Base-by-base conservation (phyloP, 2,888 invertebrate genomes). In the Azorinus chamasolen region DNA sequence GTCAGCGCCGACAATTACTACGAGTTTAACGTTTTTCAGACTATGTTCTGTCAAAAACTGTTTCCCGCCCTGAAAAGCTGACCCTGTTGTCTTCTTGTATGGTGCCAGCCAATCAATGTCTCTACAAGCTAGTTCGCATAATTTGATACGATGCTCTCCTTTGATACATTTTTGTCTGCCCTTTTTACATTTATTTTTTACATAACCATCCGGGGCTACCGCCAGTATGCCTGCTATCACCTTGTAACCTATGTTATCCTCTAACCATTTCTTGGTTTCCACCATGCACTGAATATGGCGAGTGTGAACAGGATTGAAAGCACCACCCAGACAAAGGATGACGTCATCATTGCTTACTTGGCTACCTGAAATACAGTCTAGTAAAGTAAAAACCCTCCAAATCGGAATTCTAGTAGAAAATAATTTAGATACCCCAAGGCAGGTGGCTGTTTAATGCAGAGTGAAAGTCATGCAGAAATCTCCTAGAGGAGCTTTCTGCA, bases 231-330 rank as follows among this genome's bases (percentile, higher is more conserved):
- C 83, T 14, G 74, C 69, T 18, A 79, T 46, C 20, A 83, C 70
- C 20, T 61, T 43, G 48, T 69, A 77, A n/a, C 57, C 46, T n/a
- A 74, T 79, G 41, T 74, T 83, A 4, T 73, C 62, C 48, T 79
- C 79, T 6, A 83, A 18, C 79, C 79, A 83, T 16, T 51, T 43
- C 25, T 71, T 77, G 10, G 64, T 58, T n/a, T 70, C 32, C 6
- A 61, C 65, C 59, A 83, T 45, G 1, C 64, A 79, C 55, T 63
- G 58, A 5, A 83, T 48, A 59, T 83, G 83, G 37, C 79, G 25
- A 14, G 77, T 74, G 51, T 83, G 83, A 10, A 77, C 69, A 16
- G 83, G 83, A 68, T 83, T 83, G 18, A 83, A 83, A 1, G 83
- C 79, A 2, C 83, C 83, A 45, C 76, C 73, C 5, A 79, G 62